Conservation (phyloP, 2,888 invertebrate species). For the Eupithecia centaureata region DNA sequence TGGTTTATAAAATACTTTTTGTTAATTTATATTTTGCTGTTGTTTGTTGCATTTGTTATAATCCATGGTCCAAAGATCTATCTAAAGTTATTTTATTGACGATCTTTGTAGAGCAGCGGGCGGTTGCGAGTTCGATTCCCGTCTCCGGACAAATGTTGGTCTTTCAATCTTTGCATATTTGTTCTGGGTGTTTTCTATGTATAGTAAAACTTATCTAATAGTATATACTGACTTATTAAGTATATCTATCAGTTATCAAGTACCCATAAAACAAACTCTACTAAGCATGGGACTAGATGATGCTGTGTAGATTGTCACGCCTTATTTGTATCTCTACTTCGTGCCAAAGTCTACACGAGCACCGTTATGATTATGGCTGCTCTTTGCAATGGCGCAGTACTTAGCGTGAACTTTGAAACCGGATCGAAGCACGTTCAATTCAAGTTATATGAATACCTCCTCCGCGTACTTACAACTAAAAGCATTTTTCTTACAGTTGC, state of each 20-base stretch:
- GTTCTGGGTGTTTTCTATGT: too few species aligned
- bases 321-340: background rate
- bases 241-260: too few species aligned
- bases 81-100: too few species aligned
- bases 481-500: conserved; percentile 51
- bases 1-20: background rate
- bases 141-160: too few species aligned
- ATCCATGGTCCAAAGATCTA: background rate
- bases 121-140: too few species aligned
- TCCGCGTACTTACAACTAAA: conserved; percentile 34
- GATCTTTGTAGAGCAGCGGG: too few species aligned
- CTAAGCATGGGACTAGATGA: too few species aligned
- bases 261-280: too few species aligned
- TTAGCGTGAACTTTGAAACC: conserved; percentile 22
- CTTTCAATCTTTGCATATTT: too few species aligned
- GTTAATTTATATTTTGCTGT: background rate
- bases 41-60: background rate
- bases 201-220: too few species aligned
- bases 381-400: conserved; percentile 17
- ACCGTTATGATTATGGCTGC: conserved; percentile 16
- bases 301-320: too few species aligned
- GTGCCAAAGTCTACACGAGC: background rate
- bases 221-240: too few species aligned
- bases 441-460: conserved; percentile 37
- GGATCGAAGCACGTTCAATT: conserved; percentile 20